phyloP scores from a whole-genome alignment of 2,888 invertebrate species.

The Pedicia rivosa region DNA sequence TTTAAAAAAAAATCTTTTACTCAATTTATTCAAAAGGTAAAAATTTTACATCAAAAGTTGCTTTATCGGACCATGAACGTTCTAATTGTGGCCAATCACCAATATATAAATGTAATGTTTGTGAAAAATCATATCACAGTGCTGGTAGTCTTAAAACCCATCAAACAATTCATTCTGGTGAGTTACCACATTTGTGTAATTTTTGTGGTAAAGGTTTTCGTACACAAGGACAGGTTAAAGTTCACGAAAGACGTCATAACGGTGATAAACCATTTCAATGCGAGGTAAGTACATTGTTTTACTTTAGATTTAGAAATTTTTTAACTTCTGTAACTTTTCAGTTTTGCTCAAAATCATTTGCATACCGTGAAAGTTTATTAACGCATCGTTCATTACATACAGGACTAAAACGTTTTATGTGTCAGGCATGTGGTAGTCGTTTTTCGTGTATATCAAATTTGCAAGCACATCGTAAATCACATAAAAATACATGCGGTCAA shows the following conservation, averaged over 20 bases:
- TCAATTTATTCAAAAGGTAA: conserved; percentile 28
- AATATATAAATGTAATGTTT: conserved; percentile 26
- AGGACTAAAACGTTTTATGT: conserved; percentile 33
- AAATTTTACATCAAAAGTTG: conserved; percentile 26
- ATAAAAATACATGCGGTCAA: conserved; percentile 31
- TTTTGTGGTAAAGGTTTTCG: conserved; percentile 25
- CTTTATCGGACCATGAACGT: conserved; percentile 30
- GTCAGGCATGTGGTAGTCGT: conserved; percentile 33
- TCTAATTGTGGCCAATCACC: conserved; percentile 31
- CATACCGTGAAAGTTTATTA: conserved; percentile 33
- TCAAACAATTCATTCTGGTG: conserved; percentile 27
- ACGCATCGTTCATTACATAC: conserved; percentile 36
- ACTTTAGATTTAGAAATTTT: neutral
- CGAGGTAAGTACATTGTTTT: conserved; percentile 19
- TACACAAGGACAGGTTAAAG: conserved; percentile 25
- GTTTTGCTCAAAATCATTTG: conserved; percentile 31
- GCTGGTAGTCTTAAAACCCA: conserved; percentile 32
- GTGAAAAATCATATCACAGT: conserved; percentile 30
- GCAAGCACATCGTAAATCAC: conserved; percentile 33
- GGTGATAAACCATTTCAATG: conserved; percentile 36
- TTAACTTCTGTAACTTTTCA: conserved; percentile 12
- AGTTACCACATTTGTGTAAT: conserved; percentile 21
- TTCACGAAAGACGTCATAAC: conserved; percentile 31
- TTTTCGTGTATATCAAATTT: conserved; percentile 37
- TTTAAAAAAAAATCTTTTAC: conserved; percentile 24